Evolutionary conservation across 2,113 vertebrate genomes (phyloP).

Genomic region (Xiphorhynchus elegans): DNA sequence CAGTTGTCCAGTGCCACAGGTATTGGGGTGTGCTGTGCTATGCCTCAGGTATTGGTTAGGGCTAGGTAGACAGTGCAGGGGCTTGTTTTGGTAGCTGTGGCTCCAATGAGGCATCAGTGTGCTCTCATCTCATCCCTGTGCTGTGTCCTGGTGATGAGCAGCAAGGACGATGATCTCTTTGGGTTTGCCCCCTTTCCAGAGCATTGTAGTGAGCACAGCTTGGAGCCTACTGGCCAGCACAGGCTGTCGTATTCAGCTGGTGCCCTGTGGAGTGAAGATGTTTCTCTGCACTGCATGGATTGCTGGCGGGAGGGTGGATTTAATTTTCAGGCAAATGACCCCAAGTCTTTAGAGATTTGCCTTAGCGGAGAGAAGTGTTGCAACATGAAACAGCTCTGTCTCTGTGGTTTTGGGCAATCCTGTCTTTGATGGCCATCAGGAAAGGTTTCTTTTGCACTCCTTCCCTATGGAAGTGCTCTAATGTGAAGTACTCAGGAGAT

Average conservation of each 20-base stretch:
- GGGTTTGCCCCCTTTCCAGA: neutral
- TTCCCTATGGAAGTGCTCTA: neutral
- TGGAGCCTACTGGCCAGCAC: rapidly evolving
- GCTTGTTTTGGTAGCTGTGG: neutral
- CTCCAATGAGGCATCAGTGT: neutral
- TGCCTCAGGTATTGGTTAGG: rapidly evolving
- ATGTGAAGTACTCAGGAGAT: neutral
- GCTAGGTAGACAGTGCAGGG: rapidly evolving
- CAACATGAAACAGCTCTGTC: neutral
- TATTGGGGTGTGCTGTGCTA: rapidly evolving
- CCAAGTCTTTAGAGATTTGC: neutral
- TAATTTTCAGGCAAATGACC: neutral
- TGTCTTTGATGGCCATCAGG: rapidly evolving
- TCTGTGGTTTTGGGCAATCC: neutral
- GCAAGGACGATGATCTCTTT: neutral
- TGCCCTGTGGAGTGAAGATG: neutral
- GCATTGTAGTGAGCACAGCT: neutral
- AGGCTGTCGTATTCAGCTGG: rapidly evolving
- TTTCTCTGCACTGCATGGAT: rapidly evolving
- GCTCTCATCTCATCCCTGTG: rapidly evolving
- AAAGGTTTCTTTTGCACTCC: neutral
- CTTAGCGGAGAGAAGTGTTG: neutral
- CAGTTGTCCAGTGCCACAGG: neutral
- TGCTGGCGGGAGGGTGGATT: neutral
- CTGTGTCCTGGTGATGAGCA: neutral